Base-by-base conservation (phyloP, 2,797 vertebrate species). In the Channallabes apus region DNA sequence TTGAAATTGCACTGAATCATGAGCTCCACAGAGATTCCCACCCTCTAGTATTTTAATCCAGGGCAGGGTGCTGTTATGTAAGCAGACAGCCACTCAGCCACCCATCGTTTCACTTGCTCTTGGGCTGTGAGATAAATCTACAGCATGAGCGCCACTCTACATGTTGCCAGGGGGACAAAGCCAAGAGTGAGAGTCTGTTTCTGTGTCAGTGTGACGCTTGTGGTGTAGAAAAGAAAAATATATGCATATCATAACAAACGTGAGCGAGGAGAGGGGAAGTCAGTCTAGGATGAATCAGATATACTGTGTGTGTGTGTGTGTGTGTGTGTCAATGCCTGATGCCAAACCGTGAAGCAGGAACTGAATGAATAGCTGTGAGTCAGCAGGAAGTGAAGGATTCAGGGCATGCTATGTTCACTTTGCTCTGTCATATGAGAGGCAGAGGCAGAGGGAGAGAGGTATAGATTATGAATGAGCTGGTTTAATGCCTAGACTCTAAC, bases 341-440 rank as follows among this genome's bases (percentile, higher is more conserved):
- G 79, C 32, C 79, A 54, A 54, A 67, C 62, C 1, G 15, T 67
- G 27, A 67, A 81, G 27, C 41, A 69, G 80, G 62, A 65, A 58
- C 62, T 41, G 35, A 82, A 87, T 68, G 58, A 88, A 69, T 68
- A 41, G 20, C 65, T 41, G 54, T 69, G 80, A 86, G 87, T 86
- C 82, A 85, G 78, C 89, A 85, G 86, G 85, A 89, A 84, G 56
- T 69, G 84, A 80, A 83, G n/a, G 62, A 75, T 54, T 69, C 71
- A 73, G 79, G 56, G n/a, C 6, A 11, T 62, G 68, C 62, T 61
- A 64, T 77, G 56, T 58, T 82, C 80, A 58, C 73, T 56, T 29
- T 41, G 65, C 17, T 71, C 69, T 29, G 64, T 79, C 59, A 73
- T 64, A 65, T 20, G 78, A 80, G 78, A 64, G 8, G 15, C 62